Conservation (phyloP, 2,113 vertebrate genomes). For the Ammospiza caudacuta region DNA sequence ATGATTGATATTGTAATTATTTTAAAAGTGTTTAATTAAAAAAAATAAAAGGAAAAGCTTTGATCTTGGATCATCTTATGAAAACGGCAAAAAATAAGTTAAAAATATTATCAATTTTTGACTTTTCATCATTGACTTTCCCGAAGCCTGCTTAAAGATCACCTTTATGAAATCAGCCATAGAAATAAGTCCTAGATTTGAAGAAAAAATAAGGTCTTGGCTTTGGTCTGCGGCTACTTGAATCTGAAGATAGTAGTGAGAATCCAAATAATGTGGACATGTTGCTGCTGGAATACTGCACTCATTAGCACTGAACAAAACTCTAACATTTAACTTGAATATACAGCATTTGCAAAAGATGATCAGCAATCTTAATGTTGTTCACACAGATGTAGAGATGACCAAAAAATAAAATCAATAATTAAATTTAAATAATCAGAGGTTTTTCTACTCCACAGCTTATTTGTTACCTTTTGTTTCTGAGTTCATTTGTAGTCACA, state of each 20-base stretch:
- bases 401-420: neutral
- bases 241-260: neutral
- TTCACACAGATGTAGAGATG: neutral
- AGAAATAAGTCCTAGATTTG: neutral
- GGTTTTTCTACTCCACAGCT: neutral
- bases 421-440: neutral
- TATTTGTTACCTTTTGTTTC: neutral
- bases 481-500: neutral
- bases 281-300: neutral
- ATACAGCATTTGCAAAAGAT: neutral
- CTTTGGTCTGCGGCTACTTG: neutral
- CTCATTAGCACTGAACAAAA: neutral
- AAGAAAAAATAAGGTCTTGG: neutral
- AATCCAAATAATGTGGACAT: neutral
- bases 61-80: neutral
- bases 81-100: neutral
- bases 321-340: neutral
- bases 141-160: neutral
- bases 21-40: neutral
- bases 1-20: neutral
- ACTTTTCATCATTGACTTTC: neutral
- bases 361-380: neutral
- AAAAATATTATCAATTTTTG: neutral
- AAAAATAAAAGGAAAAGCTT: neutral
- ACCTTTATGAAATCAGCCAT: neutral